Evolutionary conservation across 1,140 invertebrate species (phyloP), one percentile per base, ranked within the genome.

Genomic region (Drosophila miranda): DNA sequence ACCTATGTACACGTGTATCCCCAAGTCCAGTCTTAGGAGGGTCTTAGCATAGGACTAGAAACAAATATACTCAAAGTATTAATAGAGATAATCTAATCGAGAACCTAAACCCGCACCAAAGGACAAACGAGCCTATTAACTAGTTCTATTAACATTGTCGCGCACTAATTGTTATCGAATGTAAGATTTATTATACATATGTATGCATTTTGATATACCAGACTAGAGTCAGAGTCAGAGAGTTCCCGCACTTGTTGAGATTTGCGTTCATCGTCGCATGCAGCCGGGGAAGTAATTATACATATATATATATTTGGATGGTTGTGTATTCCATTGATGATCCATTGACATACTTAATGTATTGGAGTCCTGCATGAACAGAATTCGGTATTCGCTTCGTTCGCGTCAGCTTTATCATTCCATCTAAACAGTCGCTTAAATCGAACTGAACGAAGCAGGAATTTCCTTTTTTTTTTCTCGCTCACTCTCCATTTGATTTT

Each of bases 81-180:
- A 76, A 30, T 38, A 23, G n/a, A 41, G 19, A 38, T 56, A 19
- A 46, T 16, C 19, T 6, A 45, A 45, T 45, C 14, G 14, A 45
- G n/a, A 16, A 23, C 19, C 8, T 34, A 63, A 28, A 46, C 78
- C 79, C 58, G 78, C 78, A 82, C 78, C 78, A 78, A 81, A 69
- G 78, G 69, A 82, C 78, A 82, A 60, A 67, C 48, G 78, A 77
- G 73, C 78, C 78, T 78, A 58, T 71, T 80, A 63, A 62, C 60
- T 81, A 81, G 38, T 61, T 57, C 54, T 49, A 45, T 44, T 23
- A 3, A 45, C 23, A 51, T 30, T 59, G 41, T 21, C 66, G 54
- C 64, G 66, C 64, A 70, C 67, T 59, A 70, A 70, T 48, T 70
- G 64, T 59, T 69, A 70, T 70, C 16, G 45, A 59, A 48, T 11